Evolutionary conservation across 1,140 invertebrate species (phyloP).

Genomic region (Drosophila mauritiana): DNA sequence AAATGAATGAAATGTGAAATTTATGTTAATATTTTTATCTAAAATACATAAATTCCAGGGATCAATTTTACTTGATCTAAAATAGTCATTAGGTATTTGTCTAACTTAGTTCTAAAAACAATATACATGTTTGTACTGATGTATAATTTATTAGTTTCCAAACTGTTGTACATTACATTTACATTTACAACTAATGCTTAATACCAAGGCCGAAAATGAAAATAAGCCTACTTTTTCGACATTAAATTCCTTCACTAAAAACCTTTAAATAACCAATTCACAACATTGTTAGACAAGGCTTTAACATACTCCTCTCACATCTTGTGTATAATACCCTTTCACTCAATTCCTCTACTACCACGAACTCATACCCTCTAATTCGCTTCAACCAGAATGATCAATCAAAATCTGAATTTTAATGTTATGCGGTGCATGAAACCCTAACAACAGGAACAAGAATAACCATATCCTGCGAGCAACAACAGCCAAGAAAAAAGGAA

Average conservation of each 20-base stretch:
- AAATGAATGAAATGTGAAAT: neutral
- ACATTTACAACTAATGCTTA: no score
- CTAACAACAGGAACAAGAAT: constrained; percentile 58
- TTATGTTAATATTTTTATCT: no score
- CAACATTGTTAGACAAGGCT: constrained; percentile 43
- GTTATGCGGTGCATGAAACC: constrained; percentile 80
- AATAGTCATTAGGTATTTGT: no score
- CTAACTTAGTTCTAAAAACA: no score
- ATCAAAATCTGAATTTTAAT: constrained; percentile 82
- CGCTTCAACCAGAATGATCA: constrained; percentile 57
- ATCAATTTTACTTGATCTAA: no score
- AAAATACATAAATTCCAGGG: no score
- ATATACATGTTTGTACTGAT: no score
- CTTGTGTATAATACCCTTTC: constrained; percentile 2
- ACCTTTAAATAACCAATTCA: constrained; percentile 11
- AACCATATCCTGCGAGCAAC: constrained; percentile 66
- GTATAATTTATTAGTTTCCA: no score
- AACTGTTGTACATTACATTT: no score
- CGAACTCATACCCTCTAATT: constrained; percentile 1
- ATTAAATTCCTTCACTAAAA: neutral
- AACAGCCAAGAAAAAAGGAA: constrained; percentile 46
- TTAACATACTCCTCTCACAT: constrained; percentile 30
- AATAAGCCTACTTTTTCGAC: no score
- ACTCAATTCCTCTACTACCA: constrained; percentile 16
- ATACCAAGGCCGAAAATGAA: no score